phyloP scores from a whole-genome alignment of 2,113 vertebrate genomes.

The Balaeniceps rex region DNA sequence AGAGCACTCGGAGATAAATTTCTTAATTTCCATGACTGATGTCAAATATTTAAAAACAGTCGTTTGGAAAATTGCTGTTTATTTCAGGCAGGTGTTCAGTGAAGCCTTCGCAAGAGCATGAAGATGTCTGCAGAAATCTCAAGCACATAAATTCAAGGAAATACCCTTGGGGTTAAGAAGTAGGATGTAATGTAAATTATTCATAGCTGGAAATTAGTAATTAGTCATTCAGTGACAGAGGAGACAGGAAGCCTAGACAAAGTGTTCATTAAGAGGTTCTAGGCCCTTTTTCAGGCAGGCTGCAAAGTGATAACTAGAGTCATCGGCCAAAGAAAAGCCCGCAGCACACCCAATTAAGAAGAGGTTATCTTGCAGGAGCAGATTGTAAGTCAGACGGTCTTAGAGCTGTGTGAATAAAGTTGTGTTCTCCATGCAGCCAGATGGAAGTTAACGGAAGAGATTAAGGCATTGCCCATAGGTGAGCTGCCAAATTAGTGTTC shows the following conservation, averaged over 20 bases:
- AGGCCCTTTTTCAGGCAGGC: not conserved
- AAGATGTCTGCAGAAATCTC: not conserved
- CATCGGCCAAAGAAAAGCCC: not conserved
- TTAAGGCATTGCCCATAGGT: not conserved
- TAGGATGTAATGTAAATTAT: constrained; percentile 41
- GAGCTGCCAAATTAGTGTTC: not conserved
- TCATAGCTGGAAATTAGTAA: constrained; percentile 50
- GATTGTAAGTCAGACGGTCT: not conserved
- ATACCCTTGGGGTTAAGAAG: constrained; percentile 10
- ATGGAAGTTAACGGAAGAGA: accelerated
- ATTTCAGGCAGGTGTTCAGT: not conserved
- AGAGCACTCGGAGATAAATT: not conserved
- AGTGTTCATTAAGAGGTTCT: not conserved
- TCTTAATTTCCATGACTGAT: not conserved
- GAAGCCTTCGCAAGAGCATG: not conserved
- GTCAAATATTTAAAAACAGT: not conserved
- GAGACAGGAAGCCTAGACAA: constrained; percentile 21
- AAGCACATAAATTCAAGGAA: not conserved
- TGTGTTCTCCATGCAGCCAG: not conserved
- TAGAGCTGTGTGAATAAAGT: not conserved
- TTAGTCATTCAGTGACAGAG: constrained; percentile 37
- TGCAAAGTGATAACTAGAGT: not conserved
- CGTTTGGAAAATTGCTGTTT: not conserved
- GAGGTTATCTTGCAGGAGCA: not conserved
- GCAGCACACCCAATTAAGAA: not conserved